A percentile compares a stretch with the other conserved stretches of the same genome.
These are phyloP conservation scores for Caprella mutica DNA, from an alignment of 2,888 invertebrate species.

Conservation along the genomic window DNA sequence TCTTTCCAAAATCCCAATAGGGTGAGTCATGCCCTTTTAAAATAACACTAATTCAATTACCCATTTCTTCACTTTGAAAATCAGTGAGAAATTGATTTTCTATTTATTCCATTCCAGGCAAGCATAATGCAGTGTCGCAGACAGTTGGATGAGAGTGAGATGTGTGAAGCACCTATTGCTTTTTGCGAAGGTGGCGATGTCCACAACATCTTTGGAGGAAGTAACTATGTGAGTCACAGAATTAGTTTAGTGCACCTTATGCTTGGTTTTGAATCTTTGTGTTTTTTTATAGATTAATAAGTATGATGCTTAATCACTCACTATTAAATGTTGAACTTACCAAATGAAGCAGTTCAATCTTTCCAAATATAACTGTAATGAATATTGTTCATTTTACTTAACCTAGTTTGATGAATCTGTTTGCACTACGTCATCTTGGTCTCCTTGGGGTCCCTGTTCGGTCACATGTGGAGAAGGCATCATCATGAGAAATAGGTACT, in stretches of 20 bases:
- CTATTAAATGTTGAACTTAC: no score
- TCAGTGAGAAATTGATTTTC: no score
- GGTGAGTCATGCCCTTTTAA: no score
- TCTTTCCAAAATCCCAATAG: no score
- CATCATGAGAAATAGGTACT: slow-evolving; percentile 55
- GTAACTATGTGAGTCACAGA: neutral
- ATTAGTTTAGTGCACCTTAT: neutral
- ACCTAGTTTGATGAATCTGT: slow-evolving; percentile 39
- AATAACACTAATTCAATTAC: no score
- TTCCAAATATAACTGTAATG: no score
- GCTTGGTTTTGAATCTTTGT: no score
- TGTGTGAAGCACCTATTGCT: slow-evolving; percentile 68
- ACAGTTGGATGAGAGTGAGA: slow-evolving; percentile 65
- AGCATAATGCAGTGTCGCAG: slow-evolving; percentile 55
- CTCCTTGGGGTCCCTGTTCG: slow-evolving; percentile 43
- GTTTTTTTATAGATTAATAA: no score
- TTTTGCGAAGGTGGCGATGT: slow-evolving; percentile 17
- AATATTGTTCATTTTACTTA: neutral
- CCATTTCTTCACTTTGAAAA: no score
- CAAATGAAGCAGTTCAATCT: no score
- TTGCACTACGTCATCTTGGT: slow-evolving; percentile 47
- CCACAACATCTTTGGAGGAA: slow-evolving; percentile 5
- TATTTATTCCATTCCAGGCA: slow-evolving; percentile 58
- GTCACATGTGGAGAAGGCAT: slow-evolving; percentile 46
- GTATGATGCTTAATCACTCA: no score